Base-by-base conservation (phyloP, 2,797 vertebrate genomes). In the Phrynocephalus guinanensis region DNA sequence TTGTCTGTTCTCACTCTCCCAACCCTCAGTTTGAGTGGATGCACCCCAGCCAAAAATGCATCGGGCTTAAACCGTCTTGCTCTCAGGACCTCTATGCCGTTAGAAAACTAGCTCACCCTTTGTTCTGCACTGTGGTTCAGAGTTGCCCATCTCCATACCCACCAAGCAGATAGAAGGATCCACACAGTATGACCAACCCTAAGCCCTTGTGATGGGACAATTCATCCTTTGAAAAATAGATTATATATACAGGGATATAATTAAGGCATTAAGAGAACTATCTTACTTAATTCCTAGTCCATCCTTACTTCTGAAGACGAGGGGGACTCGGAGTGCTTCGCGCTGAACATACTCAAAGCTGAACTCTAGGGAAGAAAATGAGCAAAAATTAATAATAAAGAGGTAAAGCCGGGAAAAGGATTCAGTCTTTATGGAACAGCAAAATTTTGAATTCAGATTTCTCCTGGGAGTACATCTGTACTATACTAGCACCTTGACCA, bases 231-330 rank as follows among this genome's bases (percentile, higher is more conserved):
- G 16, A n/a, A 50, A 70, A 8, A 77, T 3, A 76, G 6, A 30
- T 70, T 6, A 79, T 8, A 63, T n/a, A 79, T 52, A 48, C 50
- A 73, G 30, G 52, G 8, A 10, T 38, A 85, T 9, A 7, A 75
- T 75, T 80, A 85, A 44, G 48, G 85, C 33, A 52, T 92, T 80
- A 82, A 79, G 84, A 93, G 89, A 81, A 90, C 71, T n/a, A 15
- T 97, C 97, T 98, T 97, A 99, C 98, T 98, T 98, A 96, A 99
- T 99, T 94, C 99, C 99, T 48, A 99, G 97, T 94, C 98, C 98
- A 91, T 98, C 97, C 95, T 98, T 98, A 93, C 97, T 97, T 95
- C 97, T 97, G 95, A 99, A 99, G 93, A 99, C 95, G 79, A 99
- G 98, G 16, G 99, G 99, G 83, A 97, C 95, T 94, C 96, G 96